Percentiles rank a stretch among this genome's conserved stretches.
Evolutionary conservation across 2,888 invertebrate genomes (phyloP).

Genomic region (Drosophila yooni): DNA sequence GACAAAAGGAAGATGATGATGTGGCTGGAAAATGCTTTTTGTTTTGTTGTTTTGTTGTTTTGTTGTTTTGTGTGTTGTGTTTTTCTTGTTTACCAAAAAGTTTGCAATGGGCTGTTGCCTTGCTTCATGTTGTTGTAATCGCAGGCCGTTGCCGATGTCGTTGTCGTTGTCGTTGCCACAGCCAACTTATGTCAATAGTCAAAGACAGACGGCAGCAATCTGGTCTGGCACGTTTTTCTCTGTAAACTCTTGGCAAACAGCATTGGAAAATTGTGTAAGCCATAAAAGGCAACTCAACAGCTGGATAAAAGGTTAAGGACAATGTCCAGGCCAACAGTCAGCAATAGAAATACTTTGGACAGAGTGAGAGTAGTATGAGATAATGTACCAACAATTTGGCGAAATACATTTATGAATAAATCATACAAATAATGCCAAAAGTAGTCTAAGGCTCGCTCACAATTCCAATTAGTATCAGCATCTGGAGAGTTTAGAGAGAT

Average conservation of each 20-base stretch:
- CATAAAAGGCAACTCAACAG: conserved; percentile 61
- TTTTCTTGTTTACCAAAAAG: conserved; percentile 48
- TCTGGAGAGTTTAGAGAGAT: background rate
- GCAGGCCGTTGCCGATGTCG: conserved; percentile 55
- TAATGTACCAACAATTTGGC: background rate
- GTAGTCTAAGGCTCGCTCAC: background rate
- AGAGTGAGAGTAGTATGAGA: background rate
- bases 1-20: conserved; percentile 78
- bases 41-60: conserved; percentile 20
- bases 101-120: conserved; percentile 47
- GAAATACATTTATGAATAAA: background rate
- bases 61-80: conserved; percentile 26
- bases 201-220: conserved; percentile 62
- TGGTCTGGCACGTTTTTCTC: conserved; percentile 67
- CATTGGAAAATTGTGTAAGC: conserved; percentile 58
- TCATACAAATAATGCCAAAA: background rate
- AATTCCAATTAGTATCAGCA: background rate
- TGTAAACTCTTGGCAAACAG: conserved; percentile 18
- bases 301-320: conserved; percentile 72
- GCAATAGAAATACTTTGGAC: background rate
- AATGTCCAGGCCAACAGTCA: conserved; percentile 30
- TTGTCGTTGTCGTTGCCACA: conserved; percentile 39
- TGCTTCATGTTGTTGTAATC: conserved; percentile 53
- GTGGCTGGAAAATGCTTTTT: conserved; percentile 52
- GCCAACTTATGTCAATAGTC: conserved; percentile 72